A percentile compares a stretch with the other conserved stretches of the same genome.
Conservation (phyloP, 2,113 vertebrate genomes). For the Labeo rohita region DNA sequence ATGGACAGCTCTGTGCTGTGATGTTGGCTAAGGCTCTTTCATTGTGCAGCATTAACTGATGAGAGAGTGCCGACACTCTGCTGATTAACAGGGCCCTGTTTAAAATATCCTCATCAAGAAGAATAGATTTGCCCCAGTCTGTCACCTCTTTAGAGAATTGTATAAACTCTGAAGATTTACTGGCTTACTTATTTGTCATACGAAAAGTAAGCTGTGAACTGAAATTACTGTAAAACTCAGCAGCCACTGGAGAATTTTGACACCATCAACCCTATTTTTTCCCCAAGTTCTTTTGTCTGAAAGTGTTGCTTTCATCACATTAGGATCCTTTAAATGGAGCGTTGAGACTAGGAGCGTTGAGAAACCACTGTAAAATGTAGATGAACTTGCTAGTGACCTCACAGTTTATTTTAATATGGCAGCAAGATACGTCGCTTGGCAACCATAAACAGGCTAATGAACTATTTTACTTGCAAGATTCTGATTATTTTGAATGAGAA, state of each 20-base stretch:
- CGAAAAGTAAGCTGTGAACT: constrained; percentile 58
- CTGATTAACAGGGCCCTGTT: constrained; percentile 71
- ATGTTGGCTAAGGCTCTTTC: constrained; percentile 33
- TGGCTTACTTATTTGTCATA: constrained; percentile 68
- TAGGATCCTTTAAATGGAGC: neutral
- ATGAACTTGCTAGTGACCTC: no score
- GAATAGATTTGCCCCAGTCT: constrained; percentile 64
- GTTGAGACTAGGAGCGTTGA: neutral
- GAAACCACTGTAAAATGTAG: no score
- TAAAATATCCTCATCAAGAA: constrained; percentile 65
- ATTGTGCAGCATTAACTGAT: constrained; percentile 34
- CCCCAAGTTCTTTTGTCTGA: neutral
- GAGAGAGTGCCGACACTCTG: constrained; percentile 55
- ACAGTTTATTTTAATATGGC: neutral
- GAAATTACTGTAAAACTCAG: constrained; percentile 40
- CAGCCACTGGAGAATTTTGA: constrained; percentile 32
- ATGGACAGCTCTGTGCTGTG: constrained; percentile 55
- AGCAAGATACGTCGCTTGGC: neutral
- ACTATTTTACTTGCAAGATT: neutral
- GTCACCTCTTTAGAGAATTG: constrained; percentile 60
- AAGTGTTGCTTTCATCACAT: constrained; percentile 3
- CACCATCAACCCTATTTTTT: constrained; percentile 38
- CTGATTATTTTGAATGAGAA: neutral
- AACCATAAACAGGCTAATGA: neutral
- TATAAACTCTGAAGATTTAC: constrained; percentile 69